phyloP scores from a whole-genome alignment of 2,888 invertebrate species.

The Carabus problematicus region DNA sequence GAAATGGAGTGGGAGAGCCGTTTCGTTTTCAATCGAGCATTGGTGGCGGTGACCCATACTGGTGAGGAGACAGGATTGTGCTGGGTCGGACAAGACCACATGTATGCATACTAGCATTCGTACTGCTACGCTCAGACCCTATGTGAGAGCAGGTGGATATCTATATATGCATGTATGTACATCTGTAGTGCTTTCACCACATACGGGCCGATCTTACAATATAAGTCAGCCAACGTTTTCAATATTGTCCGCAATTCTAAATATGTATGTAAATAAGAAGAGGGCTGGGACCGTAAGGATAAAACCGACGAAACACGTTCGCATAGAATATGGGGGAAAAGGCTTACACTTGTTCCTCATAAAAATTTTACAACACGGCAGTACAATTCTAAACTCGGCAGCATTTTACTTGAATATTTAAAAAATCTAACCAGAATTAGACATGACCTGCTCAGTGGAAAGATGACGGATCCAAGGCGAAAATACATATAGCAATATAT shows the following conservation, averaged over 20 bases:
- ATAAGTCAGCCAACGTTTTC: conserved; percentile 33
- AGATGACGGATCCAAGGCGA: too few species aligned
- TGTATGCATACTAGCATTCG: background rate
- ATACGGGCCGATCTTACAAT: conserved; percentile 13
- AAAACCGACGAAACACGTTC: conserved; percentile 6
- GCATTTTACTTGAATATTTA: conserved; percentile 13
- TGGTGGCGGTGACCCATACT: conserved; percentile 25
- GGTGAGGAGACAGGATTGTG: background rate
- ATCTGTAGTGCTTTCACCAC: conserved; percentile 4
- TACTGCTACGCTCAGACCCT: background rate
- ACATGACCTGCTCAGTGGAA: too few species aligned
- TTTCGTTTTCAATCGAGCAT: conserved; percentile 34
- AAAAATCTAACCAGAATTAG: too few species aligned
- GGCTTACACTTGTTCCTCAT: conserved; percentile 32
- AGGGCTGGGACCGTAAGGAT: conserved; percentile 2
- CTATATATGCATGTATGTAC: background rate
- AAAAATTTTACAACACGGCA: conserved; percentile 29
- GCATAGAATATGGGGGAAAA: conserved; percentile 24
- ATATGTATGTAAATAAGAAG: conserved; percentile 30
- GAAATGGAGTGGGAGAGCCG: conserved; percentile 26
- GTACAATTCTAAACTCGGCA: conserved; percentile 19
- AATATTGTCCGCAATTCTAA: conserved; percentile 34
- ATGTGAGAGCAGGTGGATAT: conserved; percentile 14
- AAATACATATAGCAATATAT: conserved; percentile 31
- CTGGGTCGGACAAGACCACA: background rate